Evolutionary conservation across 1,140 invertebrate genomes (phyloP).

Genomic region (Diachasma alloeum): DNA sequence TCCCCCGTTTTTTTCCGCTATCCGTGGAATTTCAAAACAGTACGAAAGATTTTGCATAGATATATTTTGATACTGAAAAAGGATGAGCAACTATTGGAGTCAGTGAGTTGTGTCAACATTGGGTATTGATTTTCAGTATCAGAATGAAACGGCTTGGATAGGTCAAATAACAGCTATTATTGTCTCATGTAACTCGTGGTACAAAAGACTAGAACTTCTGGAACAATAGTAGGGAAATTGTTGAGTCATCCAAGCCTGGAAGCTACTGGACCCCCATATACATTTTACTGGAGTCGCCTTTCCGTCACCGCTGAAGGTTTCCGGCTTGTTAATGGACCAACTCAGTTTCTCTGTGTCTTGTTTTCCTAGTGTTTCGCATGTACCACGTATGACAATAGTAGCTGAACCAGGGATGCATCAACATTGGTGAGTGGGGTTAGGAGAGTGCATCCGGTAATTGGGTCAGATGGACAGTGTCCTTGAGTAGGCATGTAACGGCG

Average conservation of each 20-base stretch:
- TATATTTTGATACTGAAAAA: neutral
- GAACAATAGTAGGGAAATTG: neutral
- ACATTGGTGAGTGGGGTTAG: slow-evolving; percentile 1
- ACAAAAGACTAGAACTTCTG: neutral
- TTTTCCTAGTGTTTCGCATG: neutral
- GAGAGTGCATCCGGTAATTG: slow-evolving; percentile 34
- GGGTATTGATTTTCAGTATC: neutral
- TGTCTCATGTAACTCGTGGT: neutral
- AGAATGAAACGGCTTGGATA: neutral
- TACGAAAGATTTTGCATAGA: neutral
- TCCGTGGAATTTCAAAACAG: neutral
- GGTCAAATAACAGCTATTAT: neutral
- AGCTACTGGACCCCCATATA: neutral
- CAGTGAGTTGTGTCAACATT: neutral
- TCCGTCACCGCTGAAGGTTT: neutral
- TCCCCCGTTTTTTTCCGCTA: neutral
- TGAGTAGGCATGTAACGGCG: slow-evolving; percentile 37
- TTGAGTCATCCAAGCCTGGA: neutral
- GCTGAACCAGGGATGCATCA: neutral
- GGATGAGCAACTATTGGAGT: neutral
- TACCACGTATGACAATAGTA: neutral
- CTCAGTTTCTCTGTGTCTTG: neutral
- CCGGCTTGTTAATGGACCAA: neutral
- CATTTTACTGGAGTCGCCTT: neutral
- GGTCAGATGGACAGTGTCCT: slow-evolving; percentile 36